Evolutionary conservation across 2,113 vertebrate species (phyloP).

Genomic region (Balaeniceps rex): DNA sequence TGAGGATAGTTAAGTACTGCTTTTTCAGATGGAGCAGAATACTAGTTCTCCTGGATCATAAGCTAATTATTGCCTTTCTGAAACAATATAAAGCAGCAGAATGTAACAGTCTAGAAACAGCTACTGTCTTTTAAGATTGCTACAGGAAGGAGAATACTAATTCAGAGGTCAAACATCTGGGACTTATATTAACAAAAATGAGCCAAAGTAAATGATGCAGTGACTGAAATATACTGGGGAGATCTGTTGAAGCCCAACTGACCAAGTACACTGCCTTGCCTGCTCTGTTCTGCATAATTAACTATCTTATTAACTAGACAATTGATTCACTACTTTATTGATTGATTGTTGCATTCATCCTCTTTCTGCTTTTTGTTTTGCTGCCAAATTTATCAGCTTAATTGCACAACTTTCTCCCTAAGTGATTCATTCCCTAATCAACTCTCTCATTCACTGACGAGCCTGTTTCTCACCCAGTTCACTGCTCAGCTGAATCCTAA

Average conservation of each 20-base stretch:
- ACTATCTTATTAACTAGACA: constrained; percentile 44
- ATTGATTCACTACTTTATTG: constrained; percentile 51
- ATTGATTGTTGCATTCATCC: constrained; percentile 20
- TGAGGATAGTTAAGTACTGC: not conserved
- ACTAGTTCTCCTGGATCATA: not conserved
- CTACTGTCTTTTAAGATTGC: not conserved
- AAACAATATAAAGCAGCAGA: not conserved
- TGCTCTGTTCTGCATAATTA: constrained; percentile 42
- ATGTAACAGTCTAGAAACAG: not conserved
- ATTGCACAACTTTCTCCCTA: constrained; percentile 42
- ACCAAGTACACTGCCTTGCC: not conserved
- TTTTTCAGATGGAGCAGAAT: not conserved
- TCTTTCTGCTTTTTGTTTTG: constrained; percentile 31
- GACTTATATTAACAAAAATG: not conserved
- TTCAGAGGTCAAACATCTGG: not conserved
- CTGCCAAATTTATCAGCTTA: constrained; percentile 49
- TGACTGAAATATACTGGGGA: not conserved
- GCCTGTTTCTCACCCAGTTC: not conserved
- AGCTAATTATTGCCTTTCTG: not conserved
- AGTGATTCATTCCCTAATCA: constrained; percentile 43
- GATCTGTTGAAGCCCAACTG: not conserved
- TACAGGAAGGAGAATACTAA: not conserved
- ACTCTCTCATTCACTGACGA: not conserved
- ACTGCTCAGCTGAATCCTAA: not conserved
- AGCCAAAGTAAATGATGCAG: not conserved